Percentiles rank a stretch among this genome's conserved stretches.
These are phyloP conservation scores for Oreohelix idahoensis DNA, from an alignment of 1,140 invertebrate species.

Conservation along the genomic window DNA sequence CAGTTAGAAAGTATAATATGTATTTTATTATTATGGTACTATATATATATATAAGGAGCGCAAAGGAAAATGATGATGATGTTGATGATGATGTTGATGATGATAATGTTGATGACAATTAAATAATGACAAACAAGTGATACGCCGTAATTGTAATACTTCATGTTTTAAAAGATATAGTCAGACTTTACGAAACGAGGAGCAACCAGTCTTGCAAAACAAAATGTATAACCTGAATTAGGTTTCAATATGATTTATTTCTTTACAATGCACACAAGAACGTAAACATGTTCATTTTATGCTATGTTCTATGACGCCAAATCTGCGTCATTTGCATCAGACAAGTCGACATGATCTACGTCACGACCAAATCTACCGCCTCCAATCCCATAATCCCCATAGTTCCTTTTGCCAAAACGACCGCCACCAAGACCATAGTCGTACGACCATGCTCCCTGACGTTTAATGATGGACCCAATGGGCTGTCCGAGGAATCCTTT, in stretches of 20 bases:
- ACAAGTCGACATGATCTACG: slow-evolving; percentile 61
- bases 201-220: too few relatives aligned
- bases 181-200: too few relatives aligned
- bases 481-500: slow-evolving; percentile 16
- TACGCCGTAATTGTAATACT: too few relatives aligned
- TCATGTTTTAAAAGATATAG: too few relatives aligned
- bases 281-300: background rate
- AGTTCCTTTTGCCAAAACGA: slow-evolving; percentile 65
- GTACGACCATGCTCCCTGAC: slow-evolving; percentile 64
- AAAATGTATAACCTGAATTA: too few relatives aligned
- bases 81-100: background rate
- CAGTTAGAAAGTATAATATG: too few relatives aligned
- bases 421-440: slow-evolving; percentile 69
- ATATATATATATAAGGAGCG: too few relatives aligned
- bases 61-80: background rate
- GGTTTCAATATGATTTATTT: background rate
- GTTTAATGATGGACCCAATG: slow-evolving; percentile 49
- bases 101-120: background rate
- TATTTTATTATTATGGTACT: background rate
- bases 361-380: slow-evolving; percentile 64
- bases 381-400: slow-evolving; percentile 60
- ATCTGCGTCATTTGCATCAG: slow-evolving; percentile 41
- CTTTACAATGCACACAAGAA: background rate
- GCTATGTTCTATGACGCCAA: background rate
- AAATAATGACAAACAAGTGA: too few relatives aligned